Evolutionary conservation across 2,113 vertebrate genomes (phyloP), one percentile per base, ranked within the genome.

Genomic region (Nerophis lumbriciformis): DNA sequence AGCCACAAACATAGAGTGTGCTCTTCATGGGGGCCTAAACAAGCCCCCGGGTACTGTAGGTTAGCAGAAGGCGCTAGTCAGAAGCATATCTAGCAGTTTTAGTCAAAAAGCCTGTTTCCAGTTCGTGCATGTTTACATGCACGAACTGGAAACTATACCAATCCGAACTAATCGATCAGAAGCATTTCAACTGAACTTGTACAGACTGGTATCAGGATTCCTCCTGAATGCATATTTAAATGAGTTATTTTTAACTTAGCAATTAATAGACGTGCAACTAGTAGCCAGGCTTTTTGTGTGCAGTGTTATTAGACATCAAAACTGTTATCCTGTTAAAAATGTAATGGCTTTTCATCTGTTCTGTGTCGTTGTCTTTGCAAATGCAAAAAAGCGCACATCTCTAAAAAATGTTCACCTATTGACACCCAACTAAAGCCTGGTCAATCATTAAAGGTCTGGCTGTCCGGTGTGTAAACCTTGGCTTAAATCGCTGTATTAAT

Each of bases 401-500:
- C 19, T 0, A 55, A 66, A 77, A 78, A 73, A 56, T 72, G 65
- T 71, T 80, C 60, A 68, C 55, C 58, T 79, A 81, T 75, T 85
- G 79, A 80, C 79, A 75, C 53, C 73, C 59, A 68, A 68, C 59
- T 61, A 70, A 73, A 75, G 51, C 59, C 57, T 39, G 64, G 77
- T 78, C 66, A 79, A 83, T 87, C 68, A 87, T 88, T 89, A 87
- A 86, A 83, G 63, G 38, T 54, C 49, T 67, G 71, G 72, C 68
- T 72, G 76, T 71, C 73, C 71, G 71, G 85, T 86, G 82, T 83
- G 81, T 85, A 85, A 86, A 83, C 78, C 71, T 66, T 65, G 66
- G 72, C 75, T 84, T 87, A 82, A 87, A 87, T 84, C 76, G 77
- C 83, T 83, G 63, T 73, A 81, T 86, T 85, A 82, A 85, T 88